A percentile compares a stretch with the other conserved stretches of the same genome.
phyloP scores from a whole-genome alignment of 2,113 vertebrate species.

The Notothenia coriiceps region DNA sequence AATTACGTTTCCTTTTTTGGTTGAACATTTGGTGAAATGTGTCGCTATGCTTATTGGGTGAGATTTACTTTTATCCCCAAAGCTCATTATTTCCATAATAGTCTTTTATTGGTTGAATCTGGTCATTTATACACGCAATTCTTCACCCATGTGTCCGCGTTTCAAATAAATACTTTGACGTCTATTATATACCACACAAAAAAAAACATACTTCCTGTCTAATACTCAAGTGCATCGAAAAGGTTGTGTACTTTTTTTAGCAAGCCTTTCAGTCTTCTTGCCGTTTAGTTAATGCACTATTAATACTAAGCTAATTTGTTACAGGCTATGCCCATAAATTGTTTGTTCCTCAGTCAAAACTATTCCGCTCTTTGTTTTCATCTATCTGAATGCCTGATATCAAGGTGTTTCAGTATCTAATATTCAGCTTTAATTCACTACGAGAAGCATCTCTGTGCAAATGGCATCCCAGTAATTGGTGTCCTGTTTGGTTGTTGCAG shows the following conservation, averaged over 20 bases:
- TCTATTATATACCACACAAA: no score
- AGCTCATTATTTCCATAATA: neutral
- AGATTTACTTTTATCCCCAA: neutral
- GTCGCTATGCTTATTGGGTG: neutral
- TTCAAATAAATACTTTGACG: no score
- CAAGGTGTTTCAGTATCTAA: neutral
- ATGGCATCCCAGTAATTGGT: neutral
- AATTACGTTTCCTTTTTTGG: neutral
- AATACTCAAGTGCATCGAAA: neutral
- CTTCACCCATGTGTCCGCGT: neutral
- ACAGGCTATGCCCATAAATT: no score
- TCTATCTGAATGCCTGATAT: neutral
- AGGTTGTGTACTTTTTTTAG: no score
- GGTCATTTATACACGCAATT: neutral
- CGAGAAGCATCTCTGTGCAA: neutral
- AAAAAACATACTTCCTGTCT: neutral
- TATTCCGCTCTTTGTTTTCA: neutral
- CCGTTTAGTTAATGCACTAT: neutral
- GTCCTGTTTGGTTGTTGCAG: neutral
- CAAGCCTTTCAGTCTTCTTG: neutral
- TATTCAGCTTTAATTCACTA: slow-evolving; percentile 1
- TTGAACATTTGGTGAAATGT: no score
- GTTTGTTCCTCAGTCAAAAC: neutral
- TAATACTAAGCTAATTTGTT: neutral
- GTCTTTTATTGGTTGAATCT: neutral